These are phyloP conservation scores for Plecotus auritus DNA, from an alignment of 2,113 vertebrate species.

Conservation along the genomic window DNA sequence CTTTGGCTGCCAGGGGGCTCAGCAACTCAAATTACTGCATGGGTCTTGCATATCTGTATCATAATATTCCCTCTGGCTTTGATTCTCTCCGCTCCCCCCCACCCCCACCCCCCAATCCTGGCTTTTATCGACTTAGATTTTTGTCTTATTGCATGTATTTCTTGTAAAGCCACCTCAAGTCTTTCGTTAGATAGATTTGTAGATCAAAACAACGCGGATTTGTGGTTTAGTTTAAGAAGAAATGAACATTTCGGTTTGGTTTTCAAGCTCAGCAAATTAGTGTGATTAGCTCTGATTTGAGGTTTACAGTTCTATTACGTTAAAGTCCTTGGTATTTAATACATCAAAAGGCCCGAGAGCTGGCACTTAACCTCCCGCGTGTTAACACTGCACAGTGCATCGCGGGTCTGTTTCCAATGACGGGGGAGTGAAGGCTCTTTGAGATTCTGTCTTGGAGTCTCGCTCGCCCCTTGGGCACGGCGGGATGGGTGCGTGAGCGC, in stretches of 20 bases:
- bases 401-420: constrained; percentile 68
- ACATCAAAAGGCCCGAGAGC: constrained; percentile 69
- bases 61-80: constrained; percentile 66
- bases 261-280: constrained; percentile 75
- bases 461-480: neutral
- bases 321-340: constrained; percentile 72
- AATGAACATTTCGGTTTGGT: constrained; percentile 68
- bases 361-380: constrained; percentile 63
- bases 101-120: constrained; percentile 21
- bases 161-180: constrained; percentile 71
- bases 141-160: constrained; percentile 70
- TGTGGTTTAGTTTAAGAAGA: constrained; percentile 73
- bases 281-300: constrained; percentile 76
- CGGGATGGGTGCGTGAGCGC: neutral
- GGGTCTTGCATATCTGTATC: constrained; percentile 9
- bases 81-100: neutral
- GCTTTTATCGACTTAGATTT: constrained; percentile 73
- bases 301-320: constrained; percentile 73
- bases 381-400: constrained; percentile 61
- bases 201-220: constrained; percentile 75
- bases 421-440: neutral
- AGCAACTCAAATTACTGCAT: constrained; percentile 21
- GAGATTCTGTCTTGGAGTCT: neutral
- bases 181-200: constrained; percentile 69
- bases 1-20: constrained; percentile 48